Conservation (phyloP, 2,888 invertebrate species). For the Capitulum mitella region DNA sequence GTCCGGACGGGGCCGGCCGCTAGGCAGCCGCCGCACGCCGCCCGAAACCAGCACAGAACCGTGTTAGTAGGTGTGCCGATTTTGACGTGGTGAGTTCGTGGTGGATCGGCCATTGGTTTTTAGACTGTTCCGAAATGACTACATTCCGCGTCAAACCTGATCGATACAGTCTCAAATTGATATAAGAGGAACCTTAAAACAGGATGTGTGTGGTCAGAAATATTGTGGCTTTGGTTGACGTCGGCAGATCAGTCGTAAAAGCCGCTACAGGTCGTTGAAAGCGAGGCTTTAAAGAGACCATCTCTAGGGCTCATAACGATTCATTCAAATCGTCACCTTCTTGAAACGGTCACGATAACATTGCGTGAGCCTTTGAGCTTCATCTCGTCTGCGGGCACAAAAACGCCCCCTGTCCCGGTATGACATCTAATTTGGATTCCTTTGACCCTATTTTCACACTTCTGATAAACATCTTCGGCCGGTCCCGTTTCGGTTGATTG, state of each 20-base stretch:
- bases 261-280: no score
- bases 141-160: no score
- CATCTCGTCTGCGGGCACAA: neutral
- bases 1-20: neutral
- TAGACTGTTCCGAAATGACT: no score
- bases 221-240: no score
- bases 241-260: no score
- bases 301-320: no score
- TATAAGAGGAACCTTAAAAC: no score
- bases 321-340: neutral
- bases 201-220: no score
- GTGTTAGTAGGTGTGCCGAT: neutral
- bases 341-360: neutral
- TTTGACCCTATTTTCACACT: conserved; percentile 23
- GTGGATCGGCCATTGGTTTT: no score
- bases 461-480: neutral
- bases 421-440: conserved; percentile 17
- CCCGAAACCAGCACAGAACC: neutral
- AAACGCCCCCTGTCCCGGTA: neutral
- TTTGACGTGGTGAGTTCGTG: no score
- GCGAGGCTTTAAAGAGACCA: no score
- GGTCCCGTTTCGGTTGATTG: neutral
- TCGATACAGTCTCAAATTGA: no score
- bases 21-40: neutral
- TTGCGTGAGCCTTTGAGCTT: neutral